Percentiles rank a stretch among this genome's conserved stretches.
Evolutionary conservation across 2,888 invertebrate species (phyloP).

Genomic region (Pollenia griseotomentosa): DNA sequence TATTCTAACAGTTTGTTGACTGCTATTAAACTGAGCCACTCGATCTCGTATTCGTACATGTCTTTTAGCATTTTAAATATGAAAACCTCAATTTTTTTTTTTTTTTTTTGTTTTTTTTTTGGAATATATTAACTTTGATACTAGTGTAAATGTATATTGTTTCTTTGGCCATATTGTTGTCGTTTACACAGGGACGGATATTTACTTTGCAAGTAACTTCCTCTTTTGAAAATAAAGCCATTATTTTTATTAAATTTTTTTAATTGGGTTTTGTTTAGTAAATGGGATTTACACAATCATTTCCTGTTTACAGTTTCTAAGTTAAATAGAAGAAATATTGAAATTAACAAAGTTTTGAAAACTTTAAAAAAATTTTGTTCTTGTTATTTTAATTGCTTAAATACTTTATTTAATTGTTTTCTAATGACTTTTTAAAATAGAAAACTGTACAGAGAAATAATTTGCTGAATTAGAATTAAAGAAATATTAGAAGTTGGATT

Average conservation of each 20-base stretch:
- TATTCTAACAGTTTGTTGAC: slow-evolving; percentile 59
- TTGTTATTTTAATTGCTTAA: too few species aligned
- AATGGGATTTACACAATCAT: neutral
- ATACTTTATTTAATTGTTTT: too few species aligned
- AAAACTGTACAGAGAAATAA: too few species aligned
- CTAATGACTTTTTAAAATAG: too few species aligned
- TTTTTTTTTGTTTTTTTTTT: slow-evolving; percentile 12
- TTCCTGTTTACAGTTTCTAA: neutral
- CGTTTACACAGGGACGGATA: slow-evolving; percentile 2
- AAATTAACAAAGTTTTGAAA: too few species aligned
- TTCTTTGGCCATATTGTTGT: neutral
- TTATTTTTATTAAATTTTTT: neutral
- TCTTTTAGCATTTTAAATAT: slow-evolving; percentile 11
- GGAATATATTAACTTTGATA: slow-evolving; percentile 30
- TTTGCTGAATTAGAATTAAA: too few species aligned
- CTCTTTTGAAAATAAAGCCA: slow-evolving; percentile 8
- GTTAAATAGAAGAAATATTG: too few species aligned
- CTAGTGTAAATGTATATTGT: slow-evolving; percentile 12
- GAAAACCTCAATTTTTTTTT: neutral
- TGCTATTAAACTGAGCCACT: slow-evolving; percentile 14
- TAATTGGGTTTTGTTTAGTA: slow-evolving; percentile 16
- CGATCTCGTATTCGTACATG: neutral
- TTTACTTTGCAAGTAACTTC: slow-evolving; percentile 27
- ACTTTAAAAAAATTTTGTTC: too few species aligned
- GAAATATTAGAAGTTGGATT: too few species aligned